Conservation (phyloP, 2,113 vertebrate species). For the Ochotona curzoniae region DNA sequence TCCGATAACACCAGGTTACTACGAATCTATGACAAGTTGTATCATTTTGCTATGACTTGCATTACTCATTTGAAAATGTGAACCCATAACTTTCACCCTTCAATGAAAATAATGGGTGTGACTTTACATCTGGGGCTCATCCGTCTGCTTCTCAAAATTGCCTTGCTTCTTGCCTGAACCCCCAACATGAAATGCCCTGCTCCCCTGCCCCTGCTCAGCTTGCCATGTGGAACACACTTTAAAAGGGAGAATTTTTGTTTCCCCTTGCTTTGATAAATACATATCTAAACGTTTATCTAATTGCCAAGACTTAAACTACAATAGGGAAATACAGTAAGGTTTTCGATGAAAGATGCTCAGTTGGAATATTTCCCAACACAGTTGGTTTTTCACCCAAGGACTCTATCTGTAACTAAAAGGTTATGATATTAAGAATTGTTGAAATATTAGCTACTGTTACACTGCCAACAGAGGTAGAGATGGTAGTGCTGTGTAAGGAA, state of each 20-base stretch:
- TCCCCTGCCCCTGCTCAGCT: background rate
- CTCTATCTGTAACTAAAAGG: constrained; percentile 44
- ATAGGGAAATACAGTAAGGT: background rate
- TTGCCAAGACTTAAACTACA: constrained; percentile 7
- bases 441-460: background rate
- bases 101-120: background rate
- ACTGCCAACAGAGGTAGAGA: background rate
- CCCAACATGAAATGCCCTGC: too few species aligned
- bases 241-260: background rate
- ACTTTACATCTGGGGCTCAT: background rate
- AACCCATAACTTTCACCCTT: background rate
- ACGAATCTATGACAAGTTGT: background rate
- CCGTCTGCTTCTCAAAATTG: background rate
- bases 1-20: constrained; percentile 28
- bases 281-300: background rate
- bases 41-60: background rate
- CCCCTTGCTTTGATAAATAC: constrained; percentile 28
- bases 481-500: background rate
- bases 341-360: background rate
- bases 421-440: background rate
- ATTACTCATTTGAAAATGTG: constrained; percentile 14
- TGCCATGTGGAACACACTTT: background rate
- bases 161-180: background rate
- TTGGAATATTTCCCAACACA: background rate
- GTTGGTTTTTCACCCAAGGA: background rate